Percentiles rank a stretch among this genome's conserved stretches.
Conservation (phyloP, 2,888 invertebrate genomes). For the Zaprionus obscuricornis region DNA sequence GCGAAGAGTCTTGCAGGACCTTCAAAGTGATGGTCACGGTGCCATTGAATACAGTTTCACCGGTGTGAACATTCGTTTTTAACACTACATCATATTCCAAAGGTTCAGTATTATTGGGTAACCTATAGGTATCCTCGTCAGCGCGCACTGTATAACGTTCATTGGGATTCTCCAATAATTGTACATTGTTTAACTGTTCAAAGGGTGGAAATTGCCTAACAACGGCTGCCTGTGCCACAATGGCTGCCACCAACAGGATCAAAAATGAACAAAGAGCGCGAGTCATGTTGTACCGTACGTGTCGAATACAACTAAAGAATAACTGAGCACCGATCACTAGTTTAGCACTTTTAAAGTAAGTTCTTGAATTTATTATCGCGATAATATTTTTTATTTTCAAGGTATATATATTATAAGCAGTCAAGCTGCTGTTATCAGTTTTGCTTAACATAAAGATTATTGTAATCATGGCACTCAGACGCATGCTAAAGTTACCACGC, state of each 20-base stretch:
- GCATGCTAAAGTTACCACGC: background rate
- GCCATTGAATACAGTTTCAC: slow-evolving; percentile 66
- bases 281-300: slow-evolving; percentile 52
- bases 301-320: slow-evolving; percentile 49
- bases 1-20: slow-evolving; percentile 39
- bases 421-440: slow-evolving; percentile 33
- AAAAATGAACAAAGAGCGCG: slow-evolving; percentile 45
- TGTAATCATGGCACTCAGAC: slow-evolving; percentile 41
- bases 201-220: slow-evolving; percentile 53
- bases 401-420: slow-evolving; percentile 9
- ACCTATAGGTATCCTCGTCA: slow-evolving; percentile 82
- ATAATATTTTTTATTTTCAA: background rate
- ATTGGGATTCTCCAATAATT: slow-evolving; percentile 50
- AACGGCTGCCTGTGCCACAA: slow-evolving; percentile 52
- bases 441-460: slow-evolving; percentile 50
- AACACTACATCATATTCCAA: slow-evolving; percentile 84
- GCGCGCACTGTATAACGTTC: slow-evolving; percentile 38
- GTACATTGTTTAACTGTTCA: slow-evolving; percentile 43
- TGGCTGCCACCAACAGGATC: slow-evolving; percentile 40
- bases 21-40: slow-evolving; percentile 63
- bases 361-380: background rate
- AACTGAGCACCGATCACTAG: slow-evolving; percentile 33
- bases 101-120: slow-evolving; percentile 85
- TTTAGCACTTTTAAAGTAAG: slow-evolving; percentile 51
- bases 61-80: slow-evolving; percentile 72